phyloP scores from a whole-genome alignment of 2,113 vertebrate species.

The Athene cunicularia region DNA sequence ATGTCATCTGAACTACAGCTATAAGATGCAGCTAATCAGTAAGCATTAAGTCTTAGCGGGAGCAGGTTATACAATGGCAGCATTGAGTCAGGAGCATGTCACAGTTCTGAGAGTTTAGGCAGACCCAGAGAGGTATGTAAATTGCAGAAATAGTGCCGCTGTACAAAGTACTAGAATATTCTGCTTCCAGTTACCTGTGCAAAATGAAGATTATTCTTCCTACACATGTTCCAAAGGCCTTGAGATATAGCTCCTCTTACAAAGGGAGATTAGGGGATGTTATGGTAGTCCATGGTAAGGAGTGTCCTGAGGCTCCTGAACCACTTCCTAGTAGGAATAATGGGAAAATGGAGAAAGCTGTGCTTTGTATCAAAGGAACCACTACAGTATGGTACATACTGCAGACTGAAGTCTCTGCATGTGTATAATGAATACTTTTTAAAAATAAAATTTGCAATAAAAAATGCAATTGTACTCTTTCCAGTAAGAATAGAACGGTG shows the following conservation, averaged over 20 bases:
- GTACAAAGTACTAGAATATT: background rate
- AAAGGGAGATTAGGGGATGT: background rate
- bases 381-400: background rate
- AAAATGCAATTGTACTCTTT: background rate
- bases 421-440: background rate
- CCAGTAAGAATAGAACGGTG: background rate
- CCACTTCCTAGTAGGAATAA: background rate
- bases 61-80: background rate
- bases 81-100: background rate
- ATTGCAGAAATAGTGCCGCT: background rate
- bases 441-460: background rate
- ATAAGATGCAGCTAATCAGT: background rate
- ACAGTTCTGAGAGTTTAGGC: background rate
- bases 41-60: background rate
- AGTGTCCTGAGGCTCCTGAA: background rate
- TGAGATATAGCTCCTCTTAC: background rate
- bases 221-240: background rate
- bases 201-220: background rate
- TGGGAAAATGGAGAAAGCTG: background rate
- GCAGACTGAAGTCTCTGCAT: background rate
- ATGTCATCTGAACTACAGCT: background rate
- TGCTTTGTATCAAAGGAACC: background rate
- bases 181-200: background rate
- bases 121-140: background rate
- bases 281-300: background rate